Evolutionary conservation across 2,888 invertebrate genomes (phyloP).

Genomic region (Tridacna crocea): DNA sequence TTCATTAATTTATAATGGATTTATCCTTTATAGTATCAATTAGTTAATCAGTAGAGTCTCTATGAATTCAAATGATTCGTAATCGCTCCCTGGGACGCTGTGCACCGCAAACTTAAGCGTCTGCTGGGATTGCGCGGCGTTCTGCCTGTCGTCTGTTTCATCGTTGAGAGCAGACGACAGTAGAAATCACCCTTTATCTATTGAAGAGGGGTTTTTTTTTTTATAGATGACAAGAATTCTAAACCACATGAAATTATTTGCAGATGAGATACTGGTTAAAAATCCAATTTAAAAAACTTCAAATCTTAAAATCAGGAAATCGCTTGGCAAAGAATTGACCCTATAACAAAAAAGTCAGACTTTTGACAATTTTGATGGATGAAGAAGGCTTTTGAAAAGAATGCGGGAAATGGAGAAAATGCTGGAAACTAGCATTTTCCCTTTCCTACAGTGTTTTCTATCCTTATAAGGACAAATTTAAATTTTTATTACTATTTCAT

Average conservation of each 20-base stretch:
- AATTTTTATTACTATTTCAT: no score
- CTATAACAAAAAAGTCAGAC: no score
- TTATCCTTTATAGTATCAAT: slow-evolving; percentile 52
- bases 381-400: neutral
- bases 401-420: neutral
- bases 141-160: slow-evolving; percentile 20
- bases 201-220: no score
- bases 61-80: slow-evolving; percentile 39
- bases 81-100: slow-evolving; percentile 16
- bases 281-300: no score
- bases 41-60: slow-evolving; percentile 40
- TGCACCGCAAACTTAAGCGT: neutral
- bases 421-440: neutral
- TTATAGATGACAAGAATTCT: no score
- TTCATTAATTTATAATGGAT: slow-evolving; percentile 56
- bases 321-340: no score
- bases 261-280: no score
- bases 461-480: no score
- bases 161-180: slow-evolving; percentile 11
- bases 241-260: no score
- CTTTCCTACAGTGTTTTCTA: no score
- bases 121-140: neutral
- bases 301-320: no score
- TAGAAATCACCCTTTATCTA: neutral
- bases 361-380: no score